Evolutionary conservation across 2,113 vertebrate genomes (phyloP), one percentile per base, ranked within the genome.

Genomic region (Tenrec ecaudatus): DNA sequence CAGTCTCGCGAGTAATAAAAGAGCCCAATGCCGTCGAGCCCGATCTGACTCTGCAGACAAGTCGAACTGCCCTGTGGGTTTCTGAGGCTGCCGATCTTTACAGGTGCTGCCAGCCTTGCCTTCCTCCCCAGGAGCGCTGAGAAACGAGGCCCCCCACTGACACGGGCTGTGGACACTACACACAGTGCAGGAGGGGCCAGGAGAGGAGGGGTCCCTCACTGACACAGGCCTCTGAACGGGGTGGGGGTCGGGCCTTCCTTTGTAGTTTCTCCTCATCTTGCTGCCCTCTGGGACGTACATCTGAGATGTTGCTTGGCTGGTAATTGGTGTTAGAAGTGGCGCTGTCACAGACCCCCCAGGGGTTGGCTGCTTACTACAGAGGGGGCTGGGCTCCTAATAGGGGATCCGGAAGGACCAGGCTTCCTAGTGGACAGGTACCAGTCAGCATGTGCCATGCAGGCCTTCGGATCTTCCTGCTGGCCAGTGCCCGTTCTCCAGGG

Each of bases 161-260:
- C 5, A 10, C 6, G 47, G 47, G 6, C 47, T 53, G 47, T 53
- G 47, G 12, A 14, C 47, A 53, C 9, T 53, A 10, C 12, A 53
- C 47, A 53, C 11, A 53, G 47, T 53, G 40, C 40, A 40, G 40
- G 40, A 40, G 40, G 40, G 40, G 40, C 40, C 40, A 7, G 40
- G 40, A 7, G 40, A 7, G 40, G 40, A 40, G 40, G 40, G 3
- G 38, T 23, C 58, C 90, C 4, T 90, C 88, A 69, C 47, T 91
- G 81, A 88, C 76, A 71, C 31, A 66, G 20, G 86, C 71, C 43
- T 94, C 29, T 62, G 58, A 91, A 94, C 60, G 4, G 17, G 57
- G 60, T 23, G 60, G 60, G 60, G 60, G 16, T 6, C 2, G 60
- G 47, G 47, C 5, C 81, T 93, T 90, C 40, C n/a, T n/a, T 92